phyloP scores from a whole-genome alignment of 2,797 vertebrate genomes.

The Sebastolobus altivelis region DNA sequence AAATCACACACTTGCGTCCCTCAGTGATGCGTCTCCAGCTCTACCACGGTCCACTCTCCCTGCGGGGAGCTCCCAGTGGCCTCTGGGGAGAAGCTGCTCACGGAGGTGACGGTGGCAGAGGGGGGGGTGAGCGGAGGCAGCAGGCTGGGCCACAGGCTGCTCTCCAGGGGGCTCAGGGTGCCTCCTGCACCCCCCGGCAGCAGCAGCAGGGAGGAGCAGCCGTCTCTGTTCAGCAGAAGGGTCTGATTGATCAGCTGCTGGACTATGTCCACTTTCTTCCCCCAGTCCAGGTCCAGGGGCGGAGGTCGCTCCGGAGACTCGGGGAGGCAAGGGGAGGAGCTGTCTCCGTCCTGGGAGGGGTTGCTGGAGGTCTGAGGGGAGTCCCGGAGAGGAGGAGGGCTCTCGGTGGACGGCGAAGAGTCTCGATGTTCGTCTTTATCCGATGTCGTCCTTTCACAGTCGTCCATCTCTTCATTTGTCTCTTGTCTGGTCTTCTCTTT shows the following conservation, averaged over 20 bases:
- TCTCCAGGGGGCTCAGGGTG: constrained; percentile 89
- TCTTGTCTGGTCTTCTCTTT: constrained; percentile 9
- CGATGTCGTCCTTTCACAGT: constrained; percentile 32
- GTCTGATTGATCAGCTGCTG: constrained; percentile 95
- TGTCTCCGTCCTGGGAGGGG: constrained; percentile 45
- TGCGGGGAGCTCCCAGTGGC: constrained; percentile 88
- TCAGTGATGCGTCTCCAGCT: constrained; percentile 95
- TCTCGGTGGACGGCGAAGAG: constrained; percentile 22
- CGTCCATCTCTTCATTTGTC: not conserved
- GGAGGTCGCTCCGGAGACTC: constrained; percentile 63
- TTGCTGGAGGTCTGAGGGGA: constrained; percentile 30
- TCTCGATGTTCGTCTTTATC: constrained; percentile 26
- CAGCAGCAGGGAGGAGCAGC: constrained; percentile 82
- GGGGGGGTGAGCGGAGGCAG: constrained; percentile 90
- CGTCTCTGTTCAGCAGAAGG: constrained; percentile 85
- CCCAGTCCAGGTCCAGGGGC: constrained; percentile 85
- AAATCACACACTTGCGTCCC: not conserved
- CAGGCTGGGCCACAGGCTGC: constrained; percentile 91
- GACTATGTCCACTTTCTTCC: constrained; percentile 89
- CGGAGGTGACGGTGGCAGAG: constrained; percentile 92
- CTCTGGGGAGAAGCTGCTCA: constrained; percentile 94
- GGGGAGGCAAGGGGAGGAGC: constrained; percentile 17
- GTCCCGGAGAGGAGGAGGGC: constrained; percentile 44
- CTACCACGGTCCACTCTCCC: constrained; percentile 95
- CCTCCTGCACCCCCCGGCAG: constrained; percentile 81